Evolutionary conservation across 1,140 invertebrate genomes (phyloP).

Genomic region (Ylistrum balloti): DNA sequence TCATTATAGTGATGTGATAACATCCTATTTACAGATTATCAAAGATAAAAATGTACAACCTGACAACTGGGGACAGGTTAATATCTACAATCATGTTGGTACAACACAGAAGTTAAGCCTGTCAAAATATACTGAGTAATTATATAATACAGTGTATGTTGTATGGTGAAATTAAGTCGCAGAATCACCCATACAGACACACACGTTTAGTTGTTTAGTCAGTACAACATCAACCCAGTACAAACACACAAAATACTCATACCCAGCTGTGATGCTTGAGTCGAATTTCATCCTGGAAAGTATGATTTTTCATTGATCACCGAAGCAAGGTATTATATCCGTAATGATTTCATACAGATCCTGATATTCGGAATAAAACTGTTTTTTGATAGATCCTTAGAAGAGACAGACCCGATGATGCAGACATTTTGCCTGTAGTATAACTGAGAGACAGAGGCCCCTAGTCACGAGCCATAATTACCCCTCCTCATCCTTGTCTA

Average conservation of each 20-base stretch:
- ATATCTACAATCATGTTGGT: no score
- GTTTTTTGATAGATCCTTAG: neutral
- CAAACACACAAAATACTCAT: conserved; percentile 1
- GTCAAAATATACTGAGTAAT: no score
- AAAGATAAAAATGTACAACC: no score
- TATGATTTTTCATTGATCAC: conserved; percentile 1
- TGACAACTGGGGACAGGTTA: no score
- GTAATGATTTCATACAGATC: neutral
- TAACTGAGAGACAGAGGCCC: neutral
- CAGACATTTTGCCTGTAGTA: neutral
- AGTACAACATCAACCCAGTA: neutral
- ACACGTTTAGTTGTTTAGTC: neutral
- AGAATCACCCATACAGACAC: neutral
- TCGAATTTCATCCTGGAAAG: neutral
- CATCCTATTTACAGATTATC: no score
- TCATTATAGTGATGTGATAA: no score
- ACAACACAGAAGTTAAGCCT: no score
- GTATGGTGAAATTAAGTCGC: neutral
- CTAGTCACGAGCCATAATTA: neutral
- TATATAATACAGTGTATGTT: no score
- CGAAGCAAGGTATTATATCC: neutral
- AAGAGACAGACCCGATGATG: neutral
- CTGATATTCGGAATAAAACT: neutral
- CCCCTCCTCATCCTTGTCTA: neutral
- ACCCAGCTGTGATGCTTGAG: conserved; percentile 31